Evolutionary conservation across 2,113 vertebrate species (phyloP), one percentile per base, ranked within the genome.

Genomic region (Daubentonia madagascariensis): DNA sequence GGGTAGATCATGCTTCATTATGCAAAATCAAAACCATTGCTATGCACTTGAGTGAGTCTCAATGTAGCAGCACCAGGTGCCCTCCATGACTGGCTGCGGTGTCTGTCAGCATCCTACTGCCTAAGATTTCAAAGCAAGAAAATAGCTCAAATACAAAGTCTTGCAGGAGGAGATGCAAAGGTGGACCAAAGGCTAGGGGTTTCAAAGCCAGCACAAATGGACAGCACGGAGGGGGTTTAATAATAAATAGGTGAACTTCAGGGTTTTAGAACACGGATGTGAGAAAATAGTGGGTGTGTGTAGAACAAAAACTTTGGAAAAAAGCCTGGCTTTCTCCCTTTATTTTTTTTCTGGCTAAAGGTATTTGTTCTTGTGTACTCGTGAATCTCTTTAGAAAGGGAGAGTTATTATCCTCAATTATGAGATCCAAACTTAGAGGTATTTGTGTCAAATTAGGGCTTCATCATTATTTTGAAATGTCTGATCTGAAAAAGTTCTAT

Each of bases 1-100:
- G 95, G 92, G 91, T 75, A 91, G 95, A 97, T 97, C 97, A 90
- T 18, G 89, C 75, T 86, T 98, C 97, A 94, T 98, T 97, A 98
- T 97, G 92, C 89, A 96, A 94, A 98, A 95, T 94, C 90, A n/a
- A 98, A 98, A 92, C 96, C 97, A 68, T 1, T 75, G 96, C 85
- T 87, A 50, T 96, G 96, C 95, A 91, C 63, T 73, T 12, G 96
- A 93, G 22, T 1, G 32, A 22, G 45, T 45, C 3, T 17, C 35
- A 59, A 7, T 40, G 28, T 4, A 61, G 54, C 48, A 63, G n/a
- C 54, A 67, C 91, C 85, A 72, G 92, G 57, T n/a, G 75, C 17
- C 1, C 52, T 96, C 10, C 0, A 0, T n/a, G 78, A 81, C 37
- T 57, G 17, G 45, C 1, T 7, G 10, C 32, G 1, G 5, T 28